Conservation (phyloP, 2,888 invertebrate species). For the Clepsis dumicolana region DNA sequence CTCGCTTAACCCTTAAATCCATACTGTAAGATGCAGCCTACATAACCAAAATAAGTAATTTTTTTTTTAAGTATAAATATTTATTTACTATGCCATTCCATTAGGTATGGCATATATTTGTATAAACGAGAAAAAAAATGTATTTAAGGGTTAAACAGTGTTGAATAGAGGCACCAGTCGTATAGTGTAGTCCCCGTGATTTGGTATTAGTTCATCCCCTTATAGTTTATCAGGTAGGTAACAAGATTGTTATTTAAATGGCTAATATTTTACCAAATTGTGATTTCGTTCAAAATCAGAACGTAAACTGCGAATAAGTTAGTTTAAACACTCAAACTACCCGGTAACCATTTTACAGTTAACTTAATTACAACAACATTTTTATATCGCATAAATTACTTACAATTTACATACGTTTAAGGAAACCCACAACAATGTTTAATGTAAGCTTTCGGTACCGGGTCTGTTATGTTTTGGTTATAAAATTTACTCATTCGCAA, state of each 20-base stretch:
- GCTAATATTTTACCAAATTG: neutral
- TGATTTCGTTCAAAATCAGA: constrained; percentile 1
- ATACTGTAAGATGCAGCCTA: too few relatives aligned
- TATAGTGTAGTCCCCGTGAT: neutral
- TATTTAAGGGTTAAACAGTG: neutral
- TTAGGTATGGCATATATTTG: too few relatives aligned
- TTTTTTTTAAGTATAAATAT: too few relatives aligned
- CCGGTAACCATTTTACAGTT: neutral
- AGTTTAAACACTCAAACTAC: neutral
- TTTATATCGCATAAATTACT: constrained; percentile 16
- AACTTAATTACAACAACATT: constrained; percentile 12
- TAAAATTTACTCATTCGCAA: neutral
- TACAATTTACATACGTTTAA: constrained; percentile 1
- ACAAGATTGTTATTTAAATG: neutral
- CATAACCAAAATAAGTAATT: too few relatives aligned
- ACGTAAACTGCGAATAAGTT: neutral
- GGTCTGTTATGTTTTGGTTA: neutral
- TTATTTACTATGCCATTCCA: too few relatives aligned
- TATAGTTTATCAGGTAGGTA: constrained; percentile 8
- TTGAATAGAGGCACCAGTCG: neutral
- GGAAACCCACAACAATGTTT: neutral
- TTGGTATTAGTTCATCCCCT: constrained; percentile 2
- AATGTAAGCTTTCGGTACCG: constrained; percentile 3
- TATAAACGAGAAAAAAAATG: too few relatives aligned
- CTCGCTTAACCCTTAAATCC: too few relatives aligned